Conservation (phyloP, 64 coral and sea anemone genomes). For the Actinia tenebrosa region DNA sequence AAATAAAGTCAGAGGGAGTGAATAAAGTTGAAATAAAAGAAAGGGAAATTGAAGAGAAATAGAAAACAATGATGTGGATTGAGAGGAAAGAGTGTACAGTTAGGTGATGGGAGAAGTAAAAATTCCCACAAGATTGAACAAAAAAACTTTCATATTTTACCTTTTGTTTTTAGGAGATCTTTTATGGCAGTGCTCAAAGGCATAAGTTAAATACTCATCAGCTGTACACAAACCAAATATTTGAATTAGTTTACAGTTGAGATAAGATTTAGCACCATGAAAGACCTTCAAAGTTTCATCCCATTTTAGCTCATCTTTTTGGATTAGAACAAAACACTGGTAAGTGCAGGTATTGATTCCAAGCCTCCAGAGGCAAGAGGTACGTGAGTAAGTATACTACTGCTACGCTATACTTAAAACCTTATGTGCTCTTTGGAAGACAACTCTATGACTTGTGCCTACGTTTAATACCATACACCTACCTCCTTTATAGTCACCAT, state of each 20-base stretch:
- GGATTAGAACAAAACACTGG: too few relatives aligned
- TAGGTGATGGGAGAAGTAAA: not conserved
- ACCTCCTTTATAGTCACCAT: constrained; percentile 96
- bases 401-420: too few relatives aligned
- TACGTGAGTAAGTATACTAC: too few relatives aligned
- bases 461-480: not conserved
- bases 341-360: too few relatives aligned
- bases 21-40: not conserved
- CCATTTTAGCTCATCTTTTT: too few relatives aligned
- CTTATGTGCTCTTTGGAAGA: too few relatives aligned
- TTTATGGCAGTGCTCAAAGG: constrained; percentile 61
- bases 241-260: not conserved
- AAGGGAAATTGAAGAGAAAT: not conserved
- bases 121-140: not conserved
- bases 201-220: constrained; percentile 66
- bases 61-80: too few relatives aligned
- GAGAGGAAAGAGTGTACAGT: not conserved
- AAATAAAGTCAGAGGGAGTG: not conserved
- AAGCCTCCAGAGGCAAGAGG: too few relatives aligned
- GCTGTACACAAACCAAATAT: constrained; percentile 27
- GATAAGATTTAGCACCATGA: too few relatives aligned
- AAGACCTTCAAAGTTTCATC: too few relatives aligned
- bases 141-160: not conserved
- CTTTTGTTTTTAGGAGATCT: constrained; percentile 60
- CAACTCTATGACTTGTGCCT: too few relatives aligned